These are phyloP conservation scores for Gallirallus australis DNA, from an alignment of 2,797 vertebrate species.

Conservation along the genomic window DNA sequence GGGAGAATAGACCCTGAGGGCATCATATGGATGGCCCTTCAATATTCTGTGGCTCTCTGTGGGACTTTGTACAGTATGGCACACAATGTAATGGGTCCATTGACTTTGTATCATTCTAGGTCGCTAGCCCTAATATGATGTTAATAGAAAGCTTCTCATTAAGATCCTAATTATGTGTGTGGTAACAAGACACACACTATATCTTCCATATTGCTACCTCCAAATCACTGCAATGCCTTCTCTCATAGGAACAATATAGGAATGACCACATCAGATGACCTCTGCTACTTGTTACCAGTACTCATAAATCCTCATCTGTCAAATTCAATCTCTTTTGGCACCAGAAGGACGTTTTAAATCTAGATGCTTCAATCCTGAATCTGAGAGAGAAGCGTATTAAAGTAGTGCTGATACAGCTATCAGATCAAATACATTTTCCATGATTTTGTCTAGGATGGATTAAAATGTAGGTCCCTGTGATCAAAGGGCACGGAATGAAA, in stretches of 20 bases:
- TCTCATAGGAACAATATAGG: constrained; percentile 13
- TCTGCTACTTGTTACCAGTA: neutral
- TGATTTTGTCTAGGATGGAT: constrained; percentile 31
- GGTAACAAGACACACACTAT: constrained; percentile 13
- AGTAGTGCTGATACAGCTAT: constrained; percentile 40
- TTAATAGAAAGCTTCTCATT: constrained; percentile 66
- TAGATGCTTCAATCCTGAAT: constrained; percentile 43
- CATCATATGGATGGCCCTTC: constrained; percentile 15
- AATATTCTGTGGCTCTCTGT: constrained; percentile 51
- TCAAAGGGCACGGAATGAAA: constrained; percentile 51
- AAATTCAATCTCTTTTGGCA: constrained; percentile 64
- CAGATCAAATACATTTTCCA: constrained; percentile 63
- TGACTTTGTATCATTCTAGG: constrained; percentile 60
- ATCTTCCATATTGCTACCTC: constrained; percentile 54
- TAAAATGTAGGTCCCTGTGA: constrained; percentile 38
- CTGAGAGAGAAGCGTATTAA: constrained; percentile 33
- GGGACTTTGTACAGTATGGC: constrained; percentile 32
- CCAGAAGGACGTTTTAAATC: constrained; percentile 67
- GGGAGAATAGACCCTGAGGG: constrained; percentile 53
- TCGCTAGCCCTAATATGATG: constrained; percentile 42
- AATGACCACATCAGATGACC: constrained; percentile 61
- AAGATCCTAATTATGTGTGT: constrained; percentile 58
- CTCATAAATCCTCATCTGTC: constrained; percentile 71
- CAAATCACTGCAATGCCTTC: constrained; percentile 5
- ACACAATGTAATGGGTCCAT: neutral